Conservation (phyloP, 2,888 invertebrate species). For the Hipparchia semele region DNA sequence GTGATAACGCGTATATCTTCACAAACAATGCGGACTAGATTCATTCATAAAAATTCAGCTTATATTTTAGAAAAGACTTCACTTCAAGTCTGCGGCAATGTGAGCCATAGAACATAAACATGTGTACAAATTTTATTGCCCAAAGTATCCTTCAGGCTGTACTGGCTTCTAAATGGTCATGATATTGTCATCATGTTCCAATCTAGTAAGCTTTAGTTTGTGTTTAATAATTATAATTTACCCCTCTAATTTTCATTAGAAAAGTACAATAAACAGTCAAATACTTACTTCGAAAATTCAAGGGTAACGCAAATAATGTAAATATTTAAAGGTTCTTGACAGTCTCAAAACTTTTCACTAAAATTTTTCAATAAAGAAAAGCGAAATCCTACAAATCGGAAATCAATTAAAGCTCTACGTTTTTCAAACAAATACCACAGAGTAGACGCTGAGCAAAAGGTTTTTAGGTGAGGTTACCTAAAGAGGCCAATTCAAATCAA, state of each 20-base stretch:
- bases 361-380: conserved; percentile 24
- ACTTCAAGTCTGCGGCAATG: too few species aligned
- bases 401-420: conserved; percentile 49
- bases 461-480: conserved; percentile 42
- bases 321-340: neutral
- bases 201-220: neutral
- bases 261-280: too few species aligned
- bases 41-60: too few species aligned
- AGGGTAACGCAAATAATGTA: neutral
- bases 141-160: neutral
- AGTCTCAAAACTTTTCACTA: neutral
- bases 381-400: conserved; percentile 17
- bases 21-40: too few species aligned
- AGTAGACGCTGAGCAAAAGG: conserved; percentile 45
- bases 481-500: conserved; percentile 50
- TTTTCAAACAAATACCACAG: conserved; percentile 49
- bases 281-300: neutral
- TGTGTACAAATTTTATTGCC: conserved; percentile 1
- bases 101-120: too few species aligned
- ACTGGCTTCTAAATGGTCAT: neutral
- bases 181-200: conserved; percentile 2
- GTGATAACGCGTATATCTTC: too few species aligned
- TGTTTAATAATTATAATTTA: neutral
- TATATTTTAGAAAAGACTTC: too few species aligned
- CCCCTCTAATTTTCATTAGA: neutral